Percentiles rank a stretch among this genome's conserved stretches.
These are phyloP conservation scores for Apis florea DNA, from an alignment of 1,140 invertebrate species.

Conservation along the genomic window DNA sequence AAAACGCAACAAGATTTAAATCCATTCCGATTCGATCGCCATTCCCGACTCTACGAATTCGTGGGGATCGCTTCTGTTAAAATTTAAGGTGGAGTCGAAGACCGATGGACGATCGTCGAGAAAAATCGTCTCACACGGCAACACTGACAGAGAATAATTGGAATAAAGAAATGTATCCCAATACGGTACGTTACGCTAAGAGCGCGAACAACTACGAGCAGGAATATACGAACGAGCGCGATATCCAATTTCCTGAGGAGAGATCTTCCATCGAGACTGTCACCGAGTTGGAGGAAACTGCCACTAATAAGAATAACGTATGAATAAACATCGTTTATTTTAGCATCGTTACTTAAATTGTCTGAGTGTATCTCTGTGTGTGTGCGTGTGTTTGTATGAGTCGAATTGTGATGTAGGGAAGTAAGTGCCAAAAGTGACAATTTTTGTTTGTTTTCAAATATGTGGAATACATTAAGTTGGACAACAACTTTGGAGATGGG, in stretches of 20 bases:
- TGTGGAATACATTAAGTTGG: no score
- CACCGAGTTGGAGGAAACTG: neutral
- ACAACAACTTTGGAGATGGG: no score
- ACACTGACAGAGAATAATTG: neutral
- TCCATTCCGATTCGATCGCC: no score
- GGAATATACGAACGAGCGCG: neutral
- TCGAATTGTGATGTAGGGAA: neutral
- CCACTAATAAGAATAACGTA: slow-evolving; percentile 33
- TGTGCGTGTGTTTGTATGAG: neutral
- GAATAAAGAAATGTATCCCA: neutral
- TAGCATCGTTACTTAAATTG: neutral
- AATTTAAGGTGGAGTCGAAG: neutral
- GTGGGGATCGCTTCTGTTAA: no score
- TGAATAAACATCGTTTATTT: slow-evolving; percentile 19
- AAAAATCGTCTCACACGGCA: neutral
- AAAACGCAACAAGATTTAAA: no score
- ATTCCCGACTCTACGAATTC: no score
- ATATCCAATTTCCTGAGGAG: neutral
- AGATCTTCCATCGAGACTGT: slow-evolving; percentile 30
- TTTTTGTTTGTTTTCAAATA: neutral
- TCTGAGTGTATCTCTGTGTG: no score
- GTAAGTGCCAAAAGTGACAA: slow-evolving; percentile 20
- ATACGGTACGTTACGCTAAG: neutral
- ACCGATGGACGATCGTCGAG: neutral
- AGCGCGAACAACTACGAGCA: neutral